These are phyloP conservation scores for Speoplatyrhinus poulsoni DNA, from an alignment of 2,113 vertebrate species.

Conservation along the genomic window DNA sequence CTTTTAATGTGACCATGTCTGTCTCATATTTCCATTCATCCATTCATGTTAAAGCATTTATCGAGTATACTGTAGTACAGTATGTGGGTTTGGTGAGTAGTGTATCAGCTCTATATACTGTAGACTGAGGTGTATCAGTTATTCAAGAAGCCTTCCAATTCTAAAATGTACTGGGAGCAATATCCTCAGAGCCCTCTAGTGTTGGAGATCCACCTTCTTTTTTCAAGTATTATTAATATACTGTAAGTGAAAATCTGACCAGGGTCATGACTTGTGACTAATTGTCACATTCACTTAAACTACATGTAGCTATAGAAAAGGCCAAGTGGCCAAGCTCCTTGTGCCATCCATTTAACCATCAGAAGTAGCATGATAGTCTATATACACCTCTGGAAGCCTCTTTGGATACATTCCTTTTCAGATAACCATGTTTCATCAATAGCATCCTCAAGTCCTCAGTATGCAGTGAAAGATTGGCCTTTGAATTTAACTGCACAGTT, in stretches of 20 bases:
- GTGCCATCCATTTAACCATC: background rate
- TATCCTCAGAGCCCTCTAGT: constrained; percentile 9
- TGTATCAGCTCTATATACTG: too few relatives aligned
- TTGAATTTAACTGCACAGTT: constrained; percentile 6
- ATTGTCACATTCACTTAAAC: constrained; percentile 17
- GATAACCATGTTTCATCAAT: constrained; percentile 16
- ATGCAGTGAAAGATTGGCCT: background rate
- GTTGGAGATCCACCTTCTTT: background rate
- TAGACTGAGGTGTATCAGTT: too few relatives aligned
- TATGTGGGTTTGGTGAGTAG: too few relatives aligned
- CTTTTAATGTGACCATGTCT: too few relatives aligned
- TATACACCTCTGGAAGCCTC: constrained; percentile 5
- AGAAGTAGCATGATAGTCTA: constrained; percentile 15
- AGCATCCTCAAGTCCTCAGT: constrained; percentile 6
- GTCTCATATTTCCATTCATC: too few relatives aligned
- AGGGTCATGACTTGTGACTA: background rate
- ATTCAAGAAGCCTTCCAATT: too few relatives aligned
- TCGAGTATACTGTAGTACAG: too few relatives aligned
- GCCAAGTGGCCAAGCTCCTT: constrained; percentile 12
- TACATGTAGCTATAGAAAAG: constrained; percentile 25
- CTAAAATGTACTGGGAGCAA: too few relatives aligned
- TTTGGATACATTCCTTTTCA: constrained; percentile 11
- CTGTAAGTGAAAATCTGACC: constrained; percentile 3
- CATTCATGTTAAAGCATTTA: too few relatives aligned
- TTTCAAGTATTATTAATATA: too few relatives aligned